A percentile compares a stretch with the other conserved stretches of the same genome.
phyloP scores from a whole-genome alignment of 2,888 invertebrate species.

The Trachelus iudaicus region DNA sequence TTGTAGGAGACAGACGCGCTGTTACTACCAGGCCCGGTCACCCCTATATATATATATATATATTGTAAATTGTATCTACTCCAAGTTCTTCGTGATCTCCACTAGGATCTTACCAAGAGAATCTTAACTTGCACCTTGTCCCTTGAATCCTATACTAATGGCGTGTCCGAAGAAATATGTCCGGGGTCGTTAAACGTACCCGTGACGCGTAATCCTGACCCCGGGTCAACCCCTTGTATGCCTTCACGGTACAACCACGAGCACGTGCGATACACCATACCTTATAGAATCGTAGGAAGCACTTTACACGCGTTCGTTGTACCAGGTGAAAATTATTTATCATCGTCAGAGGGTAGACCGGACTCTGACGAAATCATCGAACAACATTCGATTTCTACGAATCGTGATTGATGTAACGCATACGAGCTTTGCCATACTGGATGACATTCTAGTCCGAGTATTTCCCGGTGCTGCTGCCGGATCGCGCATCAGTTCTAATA shows the following conservation, averaged over 20 bases:
- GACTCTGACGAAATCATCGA: neutral
- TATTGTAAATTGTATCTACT: neutral
- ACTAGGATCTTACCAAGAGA: neutral
- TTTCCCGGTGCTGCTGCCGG: neutral
- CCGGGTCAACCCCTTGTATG: constrained; percentile 6
- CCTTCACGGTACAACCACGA: neutral
- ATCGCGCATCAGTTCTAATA: constrained; percentile 5
- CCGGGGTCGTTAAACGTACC: constrained; percentile 33
- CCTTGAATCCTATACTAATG: constrained; percentile 24
- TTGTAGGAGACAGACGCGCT: too few species aligned
- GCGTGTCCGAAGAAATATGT: constrained; percentile 37
- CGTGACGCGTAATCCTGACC: constrained; percentile 31
- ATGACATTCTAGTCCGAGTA: neutral
- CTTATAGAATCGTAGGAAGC: neutral
- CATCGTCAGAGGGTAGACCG: neutral
- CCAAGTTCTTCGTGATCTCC: neutral
- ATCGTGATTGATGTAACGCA: neutral
- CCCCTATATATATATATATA: neutral
- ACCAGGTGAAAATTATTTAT: neutral
- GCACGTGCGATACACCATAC: neutral
- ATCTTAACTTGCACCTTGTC: neutral
- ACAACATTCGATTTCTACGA: neutral
- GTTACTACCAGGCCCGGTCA: too few species aligned
- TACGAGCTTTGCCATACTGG: neutral
- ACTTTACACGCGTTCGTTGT: neutral